Percentiles rank a stretch among this genome's conserved stretches.
phyloP scores from a whole-genome alignment of 2,797 vertebrate species.

The Macrochelys suwanniensis region DNA sequence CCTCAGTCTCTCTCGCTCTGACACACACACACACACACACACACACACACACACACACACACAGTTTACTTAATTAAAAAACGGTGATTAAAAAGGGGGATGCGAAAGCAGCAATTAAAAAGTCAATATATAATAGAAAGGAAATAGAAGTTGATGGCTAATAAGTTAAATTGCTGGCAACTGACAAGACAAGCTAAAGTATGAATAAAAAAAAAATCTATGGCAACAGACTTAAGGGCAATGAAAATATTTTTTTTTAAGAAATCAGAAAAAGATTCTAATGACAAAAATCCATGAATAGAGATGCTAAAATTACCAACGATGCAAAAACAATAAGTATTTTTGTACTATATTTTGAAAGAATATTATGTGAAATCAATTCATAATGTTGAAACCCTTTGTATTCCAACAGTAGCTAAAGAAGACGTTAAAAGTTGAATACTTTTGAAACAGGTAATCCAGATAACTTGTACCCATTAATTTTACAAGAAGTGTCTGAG shows the following conservation, averaged over 20 bases:
- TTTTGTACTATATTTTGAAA: background rate
- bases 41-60: background rate
- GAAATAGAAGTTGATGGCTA: background rate
- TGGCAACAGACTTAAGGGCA: background rate
- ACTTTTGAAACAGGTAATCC: background rate
- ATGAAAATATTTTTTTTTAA: background rate
- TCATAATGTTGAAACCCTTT: background rate
- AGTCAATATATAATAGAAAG: background rate
- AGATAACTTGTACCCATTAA: background rate
- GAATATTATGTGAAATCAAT: background rate
- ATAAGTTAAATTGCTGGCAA: background rate
- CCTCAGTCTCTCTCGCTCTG: background rate
- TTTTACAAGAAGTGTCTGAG: background rate
- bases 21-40: no score
- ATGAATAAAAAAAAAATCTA: background rate
- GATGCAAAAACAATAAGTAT: background rate
- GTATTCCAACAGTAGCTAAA: background rate
- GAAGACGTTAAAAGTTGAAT: background rate
- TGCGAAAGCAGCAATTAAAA: background rate
- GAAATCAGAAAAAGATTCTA: background rate
- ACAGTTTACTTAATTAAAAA: background rate
- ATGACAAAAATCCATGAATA: background rate
- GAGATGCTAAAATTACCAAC: background rate
- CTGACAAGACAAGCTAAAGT: background rate
- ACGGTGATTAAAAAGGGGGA: background rate